These are phyloP conservation scores for Piprites chloris DNA, from an alignment of 2,113 vertebrate species.

Conservation along the genomic window DNA sequence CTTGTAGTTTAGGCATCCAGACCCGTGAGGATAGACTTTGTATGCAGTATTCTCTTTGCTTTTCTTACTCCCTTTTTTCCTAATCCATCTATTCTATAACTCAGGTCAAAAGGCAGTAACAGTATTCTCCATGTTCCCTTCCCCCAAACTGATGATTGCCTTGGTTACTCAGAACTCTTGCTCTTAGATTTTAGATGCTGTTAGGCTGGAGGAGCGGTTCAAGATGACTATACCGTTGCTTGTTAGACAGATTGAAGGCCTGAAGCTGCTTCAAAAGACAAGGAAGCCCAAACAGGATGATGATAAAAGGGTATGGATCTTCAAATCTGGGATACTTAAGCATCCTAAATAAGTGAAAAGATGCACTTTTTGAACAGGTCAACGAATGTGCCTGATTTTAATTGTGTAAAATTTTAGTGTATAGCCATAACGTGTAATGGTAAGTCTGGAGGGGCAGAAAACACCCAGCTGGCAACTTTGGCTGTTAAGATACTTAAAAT, in stretches of 20 bases:
- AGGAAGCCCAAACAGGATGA: conserved; percentile 84
- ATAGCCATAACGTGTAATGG: background rate
- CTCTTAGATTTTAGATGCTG: conserved; percentile 88
- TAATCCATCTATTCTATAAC: background rate
- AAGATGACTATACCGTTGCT: conserved; percentile 91
- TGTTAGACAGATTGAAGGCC: conserved; percentile 91
- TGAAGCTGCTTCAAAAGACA: conserved; percentile 92
- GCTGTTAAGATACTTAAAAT: background rate
- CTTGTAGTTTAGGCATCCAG: background rate
- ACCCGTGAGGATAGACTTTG: background rate
- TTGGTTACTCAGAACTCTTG: background rate
- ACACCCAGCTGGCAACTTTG: background rate
- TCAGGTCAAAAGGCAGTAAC: background rate
- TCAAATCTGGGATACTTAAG: background rate
- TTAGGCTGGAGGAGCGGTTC: conserved; percentile 90
- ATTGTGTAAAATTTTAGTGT: background rate
- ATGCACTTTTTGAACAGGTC: background rate
- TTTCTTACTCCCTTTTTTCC: background rate
- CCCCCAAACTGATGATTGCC: background rate
- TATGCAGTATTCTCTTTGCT: background rate
- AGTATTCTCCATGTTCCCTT: background rate
- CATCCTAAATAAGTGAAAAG: background rate
- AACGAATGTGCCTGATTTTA: background rate
- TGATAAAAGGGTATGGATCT: conserved; percentile 83
- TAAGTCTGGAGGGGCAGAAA: background rate